Conservation (phyloP, 2,888 invertebrate species). For the Patella ulyssiponensis region DNA sequence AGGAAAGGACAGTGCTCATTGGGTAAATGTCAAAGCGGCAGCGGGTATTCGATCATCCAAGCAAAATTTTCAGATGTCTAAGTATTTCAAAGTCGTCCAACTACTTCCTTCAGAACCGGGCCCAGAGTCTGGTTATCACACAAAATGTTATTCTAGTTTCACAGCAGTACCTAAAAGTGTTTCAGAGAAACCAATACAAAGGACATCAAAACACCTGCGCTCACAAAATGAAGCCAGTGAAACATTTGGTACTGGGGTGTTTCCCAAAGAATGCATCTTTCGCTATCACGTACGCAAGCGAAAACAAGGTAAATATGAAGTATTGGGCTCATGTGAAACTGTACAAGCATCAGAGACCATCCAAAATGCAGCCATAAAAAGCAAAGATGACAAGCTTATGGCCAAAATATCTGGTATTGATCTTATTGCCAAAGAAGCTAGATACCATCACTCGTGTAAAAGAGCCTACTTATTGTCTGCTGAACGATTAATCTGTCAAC, state of each 20-base stretch:
- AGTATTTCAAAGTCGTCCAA: background rate
- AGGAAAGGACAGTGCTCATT: background rate
- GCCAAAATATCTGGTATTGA: slow-evolving; percentile 10
- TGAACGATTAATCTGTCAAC: background rate
- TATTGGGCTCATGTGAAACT: slow-evolving; percentile 22
- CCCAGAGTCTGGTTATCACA: slow-evolving; percentile 8
- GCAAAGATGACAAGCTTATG: slow-evolving; percentile 15
- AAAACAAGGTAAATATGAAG: background rate
- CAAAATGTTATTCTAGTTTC: slow-evolving; percentile 13
- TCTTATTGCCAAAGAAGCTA: slow-evolving; percentile 22
- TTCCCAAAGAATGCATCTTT: slow-evolving; percentile 13
- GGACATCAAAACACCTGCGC: too few relatives aligned
- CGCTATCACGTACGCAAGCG: background rate
- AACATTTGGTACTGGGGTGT: background rate
- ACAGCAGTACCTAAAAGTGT: background rate
- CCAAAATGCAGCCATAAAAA: slow-evolving; percentile 10
- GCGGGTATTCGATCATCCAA: background rate
- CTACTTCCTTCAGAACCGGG: background rate
- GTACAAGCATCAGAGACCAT: slow-evolving; percentile 2
- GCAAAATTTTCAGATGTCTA: background rate
- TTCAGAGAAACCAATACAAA: too few relatives aligned
- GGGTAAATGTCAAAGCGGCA: background rate
- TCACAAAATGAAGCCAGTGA: too few relatives aligned
- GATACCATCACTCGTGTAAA: slow-evolving; percentile 23
- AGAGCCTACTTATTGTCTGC: slow-evolving; percentile 11